Conservation (phyloP, 2,888 invertebrate species). For the Ecdyonurus torrentis region DNA sequence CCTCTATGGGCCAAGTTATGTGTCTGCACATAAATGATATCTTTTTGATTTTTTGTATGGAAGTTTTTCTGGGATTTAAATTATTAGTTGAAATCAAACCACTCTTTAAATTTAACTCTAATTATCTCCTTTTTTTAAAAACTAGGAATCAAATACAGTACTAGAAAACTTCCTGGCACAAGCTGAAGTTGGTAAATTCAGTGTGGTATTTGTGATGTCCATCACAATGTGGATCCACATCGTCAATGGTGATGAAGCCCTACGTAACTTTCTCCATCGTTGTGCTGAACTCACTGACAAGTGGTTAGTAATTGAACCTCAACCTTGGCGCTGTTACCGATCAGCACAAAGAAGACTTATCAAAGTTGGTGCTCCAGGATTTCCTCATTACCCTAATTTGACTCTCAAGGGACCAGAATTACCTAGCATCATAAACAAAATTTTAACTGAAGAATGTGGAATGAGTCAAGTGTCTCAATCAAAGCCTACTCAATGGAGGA, state of each 20-base stretch:
- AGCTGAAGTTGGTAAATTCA: conserved; percentile 31
- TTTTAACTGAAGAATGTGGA: neutral
- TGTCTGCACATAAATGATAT: too few relatives aligned
- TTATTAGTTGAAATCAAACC: too few relatives aligned
- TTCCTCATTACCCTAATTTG: neutral
- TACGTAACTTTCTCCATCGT: conserved; percentile 41
- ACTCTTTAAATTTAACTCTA: too few relatives aligned
- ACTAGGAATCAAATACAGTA: neutral
- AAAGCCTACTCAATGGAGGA: neutral
- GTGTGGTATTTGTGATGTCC: conserved; percentile 61
- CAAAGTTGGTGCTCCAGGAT: neutral
- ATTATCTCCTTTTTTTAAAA: too few relatives aligned
- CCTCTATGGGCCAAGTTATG: too few relatives aligned
- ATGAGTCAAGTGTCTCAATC: neutral
- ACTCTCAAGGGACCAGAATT: neutral
- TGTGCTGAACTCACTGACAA: conserved; percentile 35
- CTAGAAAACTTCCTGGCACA: neutral
- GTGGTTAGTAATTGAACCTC: conserved; percentile 57
- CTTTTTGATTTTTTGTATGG: too few relatives aligned
- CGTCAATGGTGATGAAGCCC: conserved; percentile 60
- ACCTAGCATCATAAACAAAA: neutral
- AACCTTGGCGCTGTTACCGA: conserved; percentile 72
- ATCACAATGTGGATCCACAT: conserved; percentile 85
- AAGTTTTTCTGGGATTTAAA: too few relatives aligned
- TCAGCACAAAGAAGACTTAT: conserved; percentile 34